These are phyloP conservation scores for Mizuhopecten yessoensis DNA, from an alignment of 1,140 invertebrate genomes.

Conservation along the genomic window DNA sequence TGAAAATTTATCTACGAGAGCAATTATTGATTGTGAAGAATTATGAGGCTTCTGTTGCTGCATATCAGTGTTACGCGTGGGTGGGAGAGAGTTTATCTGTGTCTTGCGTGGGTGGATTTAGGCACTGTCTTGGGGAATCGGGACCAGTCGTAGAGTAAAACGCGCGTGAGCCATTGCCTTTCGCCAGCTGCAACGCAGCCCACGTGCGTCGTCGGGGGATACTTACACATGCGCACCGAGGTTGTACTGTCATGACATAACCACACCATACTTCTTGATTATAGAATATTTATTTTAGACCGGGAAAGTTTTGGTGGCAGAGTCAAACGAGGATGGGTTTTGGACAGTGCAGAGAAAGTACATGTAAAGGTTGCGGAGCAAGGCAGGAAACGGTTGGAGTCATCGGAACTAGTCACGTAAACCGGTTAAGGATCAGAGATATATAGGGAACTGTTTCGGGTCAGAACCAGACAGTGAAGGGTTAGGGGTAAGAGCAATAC, in stretches of 20 bases:
- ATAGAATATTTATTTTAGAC: neutral
- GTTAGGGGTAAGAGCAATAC: too few relatives aligned
- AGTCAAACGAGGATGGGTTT: too few relatives aligned
- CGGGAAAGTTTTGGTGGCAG: too few relatives aligned
- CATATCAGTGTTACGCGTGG: neutral
- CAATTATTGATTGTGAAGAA: slow-evolving; percentile 28
- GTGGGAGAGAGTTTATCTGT: neutral
- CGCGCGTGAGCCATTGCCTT: neutral
- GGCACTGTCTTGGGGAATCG: neutral
- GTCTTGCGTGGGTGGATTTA: neutral
- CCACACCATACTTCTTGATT: neutral
- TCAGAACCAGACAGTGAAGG: too few relatives aligned
- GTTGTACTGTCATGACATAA: neutral
- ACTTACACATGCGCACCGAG: neutral
- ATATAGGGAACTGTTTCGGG: too few relatives aligned
- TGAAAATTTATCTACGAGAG: neutral
- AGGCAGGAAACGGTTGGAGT: too few relatives aligned
- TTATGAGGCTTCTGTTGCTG: neutral
- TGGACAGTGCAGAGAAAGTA: too few relatives aligned
- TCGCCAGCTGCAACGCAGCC: neutral
- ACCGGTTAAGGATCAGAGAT: neutral
- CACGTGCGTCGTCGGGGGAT: neutral
- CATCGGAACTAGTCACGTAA: neutral
- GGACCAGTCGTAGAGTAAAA: neutral
- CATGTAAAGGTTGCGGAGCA: too few relatives aligned